Evolutionary conservation across 2,797 vertebrate genomes (phyloP).

Genomic region (Coilia nasus): DNA sequence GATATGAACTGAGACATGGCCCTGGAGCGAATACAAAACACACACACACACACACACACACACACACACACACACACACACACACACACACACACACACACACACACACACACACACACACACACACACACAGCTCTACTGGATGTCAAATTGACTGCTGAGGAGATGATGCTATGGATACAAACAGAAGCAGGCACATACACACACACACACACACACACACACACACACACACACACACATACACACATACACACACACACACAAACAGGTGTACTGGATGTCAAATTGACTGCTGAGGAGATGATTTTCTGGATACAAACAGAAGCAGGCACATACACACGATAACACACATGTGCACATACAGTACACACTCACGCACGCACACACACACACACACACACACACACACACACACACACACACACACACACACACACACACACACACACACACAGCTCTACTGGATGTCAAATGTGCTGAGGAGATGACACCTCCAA

Average conservation of each 20-base stretch:
- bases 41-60: neutral
- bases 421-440: conserved; percentile 18
- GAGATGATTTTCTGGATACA: no score
- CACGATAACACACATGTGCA: neutral
- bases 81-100: neutral
- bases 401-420: neutral
- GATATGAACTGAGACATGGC: neutral
- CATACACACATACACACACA: neutral
- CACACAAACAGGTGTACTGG: conserved; percentile 8
- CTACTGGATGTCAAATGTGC: neutral
- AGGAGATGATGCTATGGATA: no score
- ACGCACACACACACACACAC: neutral
- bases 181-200: neutral
- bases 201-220: neutral
- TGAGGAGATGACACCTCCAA: neutral
- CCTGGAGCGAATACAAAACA: neutral
- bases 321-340: neutral
- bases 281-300: neutral
- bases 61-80: neutral
- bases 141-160: neutral
- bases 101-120: neutral
- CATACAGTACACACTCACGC: neutral
- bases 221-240: neutral
- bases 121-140: neutral
- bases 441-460: conserved; percentile 30